Evolutionary conservation across 2,797 vertebrate species (phyloP).

Genomic region (Pipistrellus nathusii): DNA sequence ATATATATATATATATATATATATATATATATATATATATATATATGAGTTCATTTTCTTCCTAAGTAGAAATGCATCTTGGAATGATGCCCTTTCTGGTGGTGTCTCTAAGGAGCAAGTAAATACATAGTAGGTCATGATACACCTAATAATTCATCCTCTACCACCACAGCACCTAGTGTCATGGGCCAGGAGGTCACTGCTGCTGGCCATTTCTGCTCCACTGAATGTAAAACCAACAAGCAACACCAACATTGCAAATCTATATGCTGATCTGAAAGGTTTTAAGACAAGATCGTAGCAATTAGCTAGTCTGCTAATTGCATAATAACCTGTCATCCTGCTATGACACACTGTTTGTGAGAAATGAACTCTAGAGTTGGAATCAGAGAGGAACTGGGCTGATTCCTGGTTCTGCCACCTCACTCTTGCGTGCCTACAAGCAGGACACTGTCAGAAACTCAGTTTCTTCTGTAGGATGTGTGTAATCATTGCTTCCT

Average conservation of each 20-base stretch:
- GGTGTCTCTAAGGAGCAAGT: neutral
- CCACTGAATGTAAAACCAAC: neutral
- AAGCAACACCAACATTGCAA: neutral
- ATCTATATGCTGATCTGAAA: neutral
- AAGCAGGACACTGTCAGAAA: neutral
- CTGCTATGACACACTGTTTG: neutral
- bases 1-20: too few relatives aligned
- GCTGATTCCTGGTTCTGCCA: neutral
- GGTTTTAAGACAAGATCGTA: slow-evolving; percentile 19
- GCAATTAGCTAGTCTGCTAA: neutral
- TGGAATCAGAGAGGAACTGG: neutral
- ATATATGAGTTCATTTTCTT: neutral
- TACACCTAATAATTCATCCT: neutral
- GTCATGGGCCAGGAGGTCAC: neutral
- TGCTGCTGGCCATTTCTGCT: neutral
- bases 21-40: too few relatives aligned
- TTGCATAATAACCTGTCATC: neutral
- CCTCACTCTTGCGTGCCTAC: neutral
- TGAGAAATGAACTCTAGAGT: neutral
- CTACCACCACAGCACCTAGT: neutral
- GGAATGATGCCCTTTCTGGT: neutral
- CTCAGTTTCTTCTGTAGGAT: neutral
- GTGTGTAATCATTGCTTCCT: neutral
- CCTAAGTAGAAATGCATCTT: neutral
- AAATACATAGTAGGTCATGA: neutral